These are phyloP conservation scores for Esox lucius DNA, from an alignment of 2,797 vertebrate species.

Conservation along the genomic window DNA sequence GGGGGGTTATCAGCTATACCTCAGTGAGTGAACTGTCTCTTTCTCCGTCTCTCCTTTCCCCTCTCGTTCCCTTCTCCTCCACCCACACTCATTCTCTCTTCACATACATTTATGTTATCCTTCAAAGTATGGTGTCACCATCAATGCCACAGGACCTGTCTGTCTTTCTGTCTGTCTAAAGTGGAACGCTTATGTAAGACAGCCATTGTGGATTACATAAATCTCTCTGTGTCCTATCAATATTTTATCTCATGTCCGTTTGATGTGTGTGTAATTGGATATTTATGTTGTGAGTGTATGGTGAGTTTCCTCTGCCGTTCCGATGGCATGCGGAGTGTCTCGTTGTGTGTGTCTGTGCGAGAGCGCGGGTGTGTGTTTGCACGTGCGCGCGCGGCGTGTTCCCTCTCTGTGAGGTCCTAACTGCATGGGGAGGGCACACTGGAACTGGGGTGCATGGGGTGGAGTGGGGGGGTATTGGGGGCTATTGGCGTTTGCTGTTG, in stretches of 20 bases:
- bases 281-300: slow-evolving; percentile 65
- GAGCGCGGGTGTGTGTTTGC: slow-evolving; percentile 6
- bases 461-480: background rate
- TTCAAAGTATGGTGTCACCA: no score
- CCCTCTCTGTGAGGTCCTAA: background rate
- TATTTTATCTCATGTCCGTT: slow-evolving; percentile 77
- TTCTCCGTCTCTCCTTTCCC: no score
- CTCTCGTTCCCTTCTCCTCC: no score
- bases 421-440: background rate
- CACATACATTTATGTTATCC: no score
- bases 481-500: background rate
- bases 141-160: no score
- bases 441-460: slow-evolving; percentile 10
- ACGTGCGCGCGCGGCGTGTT: background rate
- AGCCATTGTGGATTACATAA: slow-evolving; percentile 78
- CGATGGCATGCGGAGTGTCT: background rate
- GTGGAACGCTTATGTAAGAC: slow-evolving; percentile 77
- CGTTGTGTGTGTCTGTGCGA: background rate
- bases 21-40: no score
- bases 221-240: slow-evolving; percentile 72
- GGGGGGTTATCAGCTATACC: no score
- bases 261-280: slow-evolving; percentile 78
- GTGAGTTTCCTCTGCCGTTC: slow-evolving; percentile 8
- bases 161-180: slow-evolving; percentile 39
- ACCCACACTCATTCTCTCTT: no score